Conservation (phyloP, 1,140 invertebrate genomes). For the Streblospio benedicti region DNA sequence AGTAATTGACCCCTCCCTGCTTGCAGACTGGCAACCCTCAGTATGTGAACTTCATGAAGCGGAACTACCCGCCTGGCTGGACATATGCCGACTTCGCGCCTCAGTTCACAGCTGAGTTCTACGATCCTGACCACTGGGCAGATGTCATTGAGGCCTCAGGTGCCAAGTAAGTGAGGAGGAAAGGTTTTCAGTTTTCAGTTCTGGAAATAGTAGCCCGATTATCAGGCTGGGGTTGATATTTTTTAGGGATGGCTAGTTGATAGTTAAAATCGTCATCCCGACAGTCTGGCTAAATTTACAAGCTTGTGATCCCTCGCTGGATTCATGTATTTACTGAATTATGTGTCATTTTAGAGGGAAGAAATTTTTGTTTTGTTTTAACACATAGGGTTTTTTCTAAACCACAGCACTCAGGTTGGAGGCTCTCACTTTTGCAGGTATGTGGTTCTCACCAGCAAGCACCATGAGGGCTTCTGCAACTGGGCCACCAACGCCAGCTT, state of each 20-base stretch:
- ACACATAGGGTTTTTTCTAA: conserved; percentile 61
- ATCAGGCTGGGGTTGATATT: conserved; percentile 73
- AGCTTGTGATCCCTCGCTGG: no score
- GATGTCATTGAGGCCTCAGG: conserved; percentile 35
- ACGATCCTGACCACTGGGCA: conserved; percentile 34
- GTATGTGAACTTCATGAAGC: conserved; percentile 30
- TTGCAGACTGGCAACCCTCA: background rate
- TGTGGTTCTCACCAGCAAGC: conserved; percentile 39
- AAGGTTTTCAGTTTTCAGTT: conserved; percentile 12
- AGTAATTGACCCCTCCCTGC: no score
- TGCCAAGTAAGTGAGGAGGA: conserved; percentile 29
- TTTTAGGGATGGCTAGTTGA: conserved; percentile 75
- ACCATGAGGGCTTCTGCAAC: conserved; percentile 42
- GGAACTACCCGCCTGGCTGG: conserved; percentile 35
- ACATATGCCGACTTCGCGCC: conserved; percentile 41
- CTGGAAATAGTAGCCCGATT: conserved; percentile 65
- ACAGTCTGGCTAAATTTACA: conserved; percentile 69
- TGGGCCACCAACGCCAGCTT: conserved; percentile 38
- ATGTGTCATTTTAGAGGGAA: no score
- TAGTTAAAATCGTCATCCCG: conserved; percentile 71
- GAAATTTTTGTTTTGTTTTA: no score
- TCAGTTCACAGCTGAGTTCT: conserved; percentile 37
- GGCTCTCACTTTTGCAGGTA: conserved; percentile 28
- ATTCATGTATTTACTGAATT: no score
- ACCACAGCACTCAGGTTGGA: conserved; percentile 35